A percentile compares a stretch with the other conserved stretches of the same genome.
Conservation (phyloP, 1,140 invertebrate species). For the Arctopsyche grandis region DNA sequence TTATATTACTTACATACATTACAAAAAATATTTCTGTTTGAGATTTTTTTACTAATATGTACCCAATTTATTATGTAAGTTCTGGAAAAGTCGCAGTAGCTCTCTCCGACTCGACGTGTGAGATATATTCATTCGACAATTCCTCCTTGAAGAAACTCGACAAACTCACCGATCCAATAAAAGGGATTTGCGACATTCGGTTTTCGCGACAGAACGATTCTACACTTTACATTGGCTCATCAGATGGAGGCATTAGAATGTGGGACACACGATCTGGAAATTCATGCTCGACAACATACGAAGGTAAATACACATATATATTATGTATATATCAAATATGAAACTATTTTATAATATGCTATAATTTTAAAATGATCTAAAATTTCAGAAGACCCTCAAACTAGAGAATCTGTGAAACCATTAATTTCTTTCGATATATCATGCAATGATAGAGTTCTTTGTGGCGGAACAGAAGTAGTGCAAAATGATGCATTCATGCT, state of each 20-base stretch:
- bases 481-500: slow-evolving; percentile 79
- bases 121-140: slow-evolving; percentile 62
- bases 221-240: slow-evolving; percentile 70
- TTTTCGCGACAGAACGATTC: slow-evolving; percentile 71
- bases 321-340: slow-evolving; percentile 21
- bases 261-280: slow-evolving; percentile 73
- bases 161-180: slow-evolving; percentile 62
- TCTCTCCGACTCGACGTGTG: slow-evolving; percentile 58
- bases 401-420: slow-evolving; percentile 43
- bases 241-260: slow-evolving; percentile 70
- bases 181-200: slow-evolving; percentile 68
- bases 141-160: slow-evolving; percentile 55
- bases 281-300: slow-evolving; percentile 66
- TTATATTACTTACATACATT: too few relatives aligned
- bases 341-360: background rate
- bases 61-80: slow-evolving; percentile 47
- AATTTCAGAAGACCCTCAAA: slow-evolving; percentile 53
- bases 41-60: too few relatives aligned
- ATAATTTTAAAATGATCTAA: background rate
- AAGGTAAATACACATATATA: slow-evolving; percentile 62
- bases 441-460: slow-evolving; percentile 75
- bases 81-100: slow-evolving; percentile 58
- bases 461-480: slow-evolving; percentile 79
- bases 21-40: slow-evolving; percentile 26
- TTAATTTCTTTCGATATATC: slow-evolving; percentile 82